phyloP scores from a whole-genome alignment of 2,797 vertebrate species.

The Vipera ursinii region DNA sequence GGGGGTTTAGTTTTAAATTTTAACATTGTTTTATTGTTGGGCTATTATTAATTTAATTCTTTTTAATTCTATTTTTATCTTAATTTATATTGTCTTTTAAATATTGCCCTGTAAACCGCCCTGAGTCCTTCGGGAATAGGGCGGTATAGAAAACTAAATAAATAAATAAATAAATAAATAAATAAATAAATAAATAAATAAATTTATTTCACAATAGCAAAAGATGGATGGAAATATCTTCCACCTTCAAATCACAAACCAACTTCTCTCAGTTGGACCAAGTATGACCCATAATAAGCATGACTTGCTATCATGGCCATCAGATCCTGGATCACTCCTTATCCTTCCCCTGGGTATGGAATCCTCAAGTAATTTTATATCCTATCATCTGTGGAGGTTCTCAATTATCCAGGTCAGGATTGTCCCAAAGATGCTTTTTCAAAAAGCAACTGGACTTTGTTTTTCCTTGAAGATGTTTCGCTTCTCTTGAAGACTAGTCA shows the following conservation, averaged over 20 bases:
- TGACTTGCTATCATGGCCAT: background rate
- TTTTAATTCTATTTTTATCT: no score
- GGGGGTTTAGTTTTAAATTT: no score
- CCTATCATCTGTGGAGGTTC: background rate
- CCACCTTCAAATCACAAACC: background rate
- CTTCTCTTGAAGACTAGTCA: background rate
- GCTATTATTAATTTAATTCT: no score
- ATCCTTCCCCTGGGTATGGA: background rate
- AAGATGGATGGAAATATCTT: background rate
- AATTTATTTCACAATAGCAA: background rate
- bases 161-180: no score
- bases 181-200: no score
- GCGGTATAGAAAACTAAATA: no score
- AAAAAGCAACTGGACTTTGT: background rate
- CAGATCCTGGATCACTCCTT: background rate
- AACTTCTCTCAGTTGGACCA: background rate
- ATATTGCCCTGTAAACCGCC: no score
- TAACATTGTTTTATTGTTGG: no score
- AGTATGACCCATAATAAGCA: background rate
- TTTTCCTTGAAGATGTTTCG: background rate
- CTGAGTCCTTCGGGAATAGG: no score
- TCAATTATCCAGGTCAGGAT: background rate
- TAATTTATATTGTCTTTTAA: no score
- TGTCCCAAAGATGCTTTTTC: background rate
- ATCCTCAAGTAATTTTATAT: background rate